Base-by-base conservation (phyloP, 2,113 vertebrate genomes). In the Jaculus jaculus region DNA sequence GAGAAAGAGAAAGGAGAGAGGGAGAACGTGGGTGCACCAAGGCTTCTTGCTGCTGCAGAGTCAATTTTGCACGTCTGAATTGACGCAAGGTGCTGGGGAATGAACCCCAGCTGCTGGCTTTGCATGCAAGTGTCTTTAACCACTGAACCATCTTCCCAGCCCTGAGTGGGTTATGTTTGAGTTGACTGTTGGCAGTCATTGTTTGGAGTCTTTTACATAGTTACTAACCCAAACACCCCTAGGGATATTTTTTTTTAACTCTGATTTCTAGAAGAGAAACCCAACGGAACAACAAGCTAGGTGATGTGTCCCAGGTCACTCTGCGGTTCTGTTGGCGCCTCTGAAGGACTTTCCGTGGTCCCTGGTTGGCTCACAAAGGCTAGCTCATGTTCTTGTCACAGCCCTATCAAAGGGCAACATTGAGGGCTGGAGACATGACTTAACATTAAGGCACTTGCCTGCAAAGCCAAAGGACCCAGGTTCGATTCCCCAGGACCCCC, bases 301-400 rank as follows among this genome's bases (percentile, higher is more conserved):
- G 9, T 61, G 82, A 74, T 37, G 73, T 54, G 21, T 20, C 20
- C 74, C 58, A 66, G 71, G 37, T 79, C 66, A 63, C 34, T 39
- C 7, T 75, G 58, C 11, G 21, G 68, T 54, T 37, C 0, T 17
- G 51, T 30, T 28, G 30, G 63, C 74, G 23, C 13, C 69, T 84
- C 23, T 54, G 11, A 26, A 8, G 4, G 26, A 30, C 18, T 74
- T 77, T 24, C 2, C 8, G 0, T 18, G 30, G 47, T 12, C n/a
- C 58, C n/a, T 74, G 17, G 54, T 28, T 20, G 4, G 16, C 71
- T 87, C 30, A 39, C 0, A n/a, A 37, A 73, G 42, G 2, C 20
- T 16, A 28, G 28, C 58, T 47, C 30, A 30, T 34, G 9, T 34
- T 78, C 75, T 71, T 93, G 54, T 63, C 34, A 13, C 63, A 21